A percentile compares a stretch with the other conserved stretches of the same genome.
phyloP scores from a whole-genome alignment of 2,113 vertebrate genomes.

The Piprites chloris region DNA sequence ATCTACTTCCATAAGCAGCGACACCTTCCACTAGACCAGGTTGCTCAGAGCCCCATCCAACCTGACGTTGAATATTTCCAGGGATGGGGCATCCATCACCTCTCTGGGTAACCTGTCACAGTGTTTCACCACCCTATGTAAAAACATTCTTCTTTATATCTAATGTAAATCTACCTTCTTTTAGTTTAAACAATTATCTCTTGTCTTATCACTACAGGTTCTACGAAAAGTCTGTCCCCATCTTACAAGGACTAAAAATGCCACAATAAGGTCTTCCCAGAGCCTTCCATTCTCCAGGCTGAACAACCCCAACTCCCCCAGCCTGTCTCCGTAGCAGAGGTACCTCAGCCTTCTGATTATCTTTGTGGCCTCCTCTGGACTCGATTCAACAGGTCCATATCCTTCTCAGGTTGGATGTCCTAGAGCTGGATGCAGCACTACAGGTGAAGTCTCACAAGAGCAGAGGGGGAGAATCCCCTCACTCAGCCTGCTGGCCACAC shows the following conservation, averaged over 20 bases:
- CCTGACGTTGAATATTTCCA: neutral
- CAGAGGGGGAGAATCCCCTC: neutral
- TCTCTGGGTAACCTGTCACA: neutral
- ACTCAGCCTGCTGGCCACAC: rapidly evolving
- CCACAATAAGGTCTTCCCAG: neutral
- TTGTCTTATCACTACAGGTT: neutral
- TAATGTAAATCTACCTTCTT: neutral
- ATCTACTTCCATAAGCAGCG: neutral
- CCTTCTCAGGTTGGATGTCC: neutral
- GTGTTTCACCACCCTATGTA: neutral
- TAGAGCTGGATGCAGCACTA: neutral
- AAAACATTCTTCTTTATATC: neutral
- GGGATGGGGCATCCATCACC: neutral
- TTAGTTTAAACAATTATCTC: neutral
- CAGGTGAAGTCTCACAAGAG: neutral
- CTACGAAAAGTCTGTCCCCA: neutral
- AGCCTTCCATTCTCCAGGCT: neutral
- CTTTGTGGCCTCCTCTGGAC: neutral
- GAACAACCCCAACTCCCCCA: neutral
- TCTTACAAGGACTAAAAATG: neutral
- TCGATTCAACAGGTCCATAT: neutral
- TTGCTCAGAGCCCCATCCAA: neutral
- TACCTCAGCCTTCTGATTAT: neutral
- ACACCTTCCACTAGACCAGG: neutral
- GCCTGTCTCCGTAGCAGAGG: neutral